Evolutionary conservation across 2,797 vertebrate species (phyloP).

Genomic region (Lemur catta): DNA sequence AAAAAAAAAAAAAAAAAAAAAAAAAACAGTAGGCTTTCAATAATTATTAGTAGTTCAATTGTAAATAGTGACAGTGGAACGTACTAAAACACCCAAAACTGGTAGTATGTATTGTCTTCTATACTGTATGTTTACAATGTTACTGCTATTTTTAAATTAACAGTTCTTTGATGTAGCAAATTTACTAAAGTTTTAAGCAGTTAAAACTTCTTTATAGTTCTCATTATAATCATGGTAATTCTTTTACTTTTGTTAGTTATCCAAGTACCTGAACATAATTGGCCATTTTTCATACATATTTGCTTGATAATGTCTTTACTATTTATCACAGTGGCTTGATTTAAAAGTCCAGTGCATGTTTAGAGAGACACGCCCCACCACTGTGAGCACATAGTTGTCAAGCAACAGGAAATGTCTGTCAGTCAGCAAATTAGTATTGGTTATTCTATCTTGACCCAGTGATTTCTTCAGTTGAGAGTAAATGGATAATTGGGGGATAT

Average conservation of each 20-base stretch:
- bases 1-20: too few relatives aligned
- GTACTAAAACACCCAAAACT: neutral
- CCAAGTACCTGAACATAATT: neutral
- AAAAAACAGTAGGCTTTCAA: neutral
- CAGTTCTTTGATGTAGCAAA: neutral
- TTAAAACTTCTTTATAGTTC: slow-evolving; percentile 22
- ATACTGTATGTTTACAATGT: neutral
- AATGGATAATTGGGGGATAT: neutral
- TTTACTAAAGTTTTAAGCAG: neutral
- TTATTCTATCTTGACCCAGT: neutral
- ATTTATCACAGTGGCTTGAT: neutral
- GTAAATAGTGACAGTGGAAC: neutral
- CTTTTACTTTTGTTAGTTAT: neutral
- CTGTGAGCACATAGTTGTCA: neutral
- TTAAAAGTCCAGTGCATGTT: neutral
- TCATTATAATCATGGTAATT: neutral
- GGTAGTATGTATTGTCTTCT: neutral
- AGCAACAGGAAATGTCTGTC: neutral
- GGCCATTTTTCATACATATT: neutral
- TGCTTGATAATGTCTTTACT: neutral
- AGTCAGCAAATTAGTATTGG: slow-evolving; percentile 5
- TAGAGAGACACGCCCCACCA: neutral
- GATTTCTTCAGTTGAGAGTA: neutral
- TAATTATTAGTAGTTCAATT: neutral
- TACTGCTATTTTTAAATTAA: slow-evolving; percentile 19